phyloP scores from a whole-genome alignment of 1,140 invertebrate species.

The Drosophila ficusphila region DNA sequence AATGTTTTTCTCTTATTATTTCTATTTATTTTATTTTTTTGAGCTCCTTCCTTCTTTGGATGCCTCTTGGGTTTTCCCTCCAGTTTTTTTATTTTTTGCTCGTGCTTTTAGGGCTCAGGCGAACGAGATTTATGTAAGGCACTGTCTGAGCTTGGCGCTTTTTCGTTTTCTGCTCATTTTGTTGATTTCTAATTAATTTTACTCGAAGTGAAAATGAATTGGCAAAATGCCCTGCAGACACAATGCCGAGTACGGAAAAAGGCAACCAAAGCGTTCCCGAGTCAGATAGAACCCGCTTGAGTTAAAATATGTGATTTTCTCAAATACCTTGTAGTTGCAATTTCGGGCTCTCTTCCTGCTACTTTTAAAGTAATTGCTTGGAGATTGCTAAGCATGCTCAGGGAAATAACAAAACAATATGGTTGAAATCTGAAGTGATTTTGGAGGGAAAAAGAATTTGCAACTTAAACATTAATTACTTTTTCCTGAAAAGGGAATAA shows the following conservation, averaged over 20 bases:
- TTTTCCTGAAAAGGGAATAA: no score
- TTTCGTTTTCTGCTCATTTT: constrained; percentile 61
- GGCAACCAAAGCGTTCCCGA: background rate
- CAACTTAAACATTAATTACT: background rate
- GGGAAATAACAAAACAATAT: background rate
- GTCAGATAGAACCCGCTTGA: constrained; percentile 4
- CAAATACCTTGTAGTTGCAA: constrained; percentile 22
- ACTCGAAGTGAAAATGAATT: constrained; percentile 74
- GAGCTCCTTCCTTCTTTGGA: constrained; percentile 7
- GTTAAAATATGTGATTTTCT: constrained; percentile 34
- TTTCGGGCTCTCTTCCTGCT: constrained; percentile 7
- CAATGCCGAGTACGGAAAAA: constrained; percentile 12
- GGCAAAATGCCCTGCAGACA: constrained; percentile 65
- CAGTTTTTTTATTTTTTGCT: constrained; percentile 13
- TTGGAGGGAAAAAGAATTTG: background rate
- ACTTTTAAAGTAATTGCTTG: constrained; percentile 20
- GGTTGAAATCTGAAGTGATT: background rate
- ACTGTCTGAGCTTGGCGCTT: constrained; percentile 23
- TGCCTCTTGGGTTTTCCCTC: constrained; percentile 10
- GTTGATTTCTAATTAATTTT: constrained; percentile 77
- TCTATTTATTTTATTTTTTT: constrained; percentile 18
- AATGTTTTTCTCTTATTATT: constrained; percentile 47
- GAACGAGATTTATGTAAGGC: constrained; percentile 60
- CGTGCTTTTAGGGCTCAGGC: constrained; percentile 41
- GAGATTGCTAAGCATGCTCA: background rate